phyloP scores from a whole-genome alignment of 2,113 vertebrate species.

The Laticauda laticaudata region DNA sequence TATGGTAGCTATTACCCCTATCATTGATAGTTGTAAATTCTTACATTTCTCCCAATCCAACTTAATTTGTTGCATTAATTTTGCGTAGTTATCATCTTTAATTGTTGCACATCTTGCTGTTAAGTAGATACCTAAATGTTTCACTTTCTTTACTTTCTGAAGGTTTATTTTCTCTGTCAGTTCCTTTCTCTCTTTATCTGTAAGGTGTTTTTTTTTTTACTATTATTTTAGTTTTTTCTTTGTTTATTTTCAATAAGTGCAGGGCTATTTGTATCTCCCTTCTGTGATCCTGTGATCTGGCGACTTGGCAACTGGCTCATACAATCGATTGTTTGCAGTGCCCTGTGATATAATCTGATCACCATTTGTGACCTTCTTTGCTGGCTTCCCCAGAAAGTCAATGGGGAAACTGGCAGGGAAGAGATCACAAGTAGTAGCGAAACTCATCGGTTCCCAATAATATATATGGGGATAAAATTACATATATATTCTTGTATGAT shows the following conservation, averaged over 20 bases:
- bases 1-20: no score
- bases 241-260: not conserved
- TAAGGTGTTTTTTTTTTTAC: no score
- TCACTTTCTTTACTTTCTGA: no score
- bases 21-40: no score
- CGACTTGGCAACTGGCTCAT: not conserved
- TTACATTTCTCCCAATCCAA: no score
- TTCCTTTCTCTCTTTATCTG: no score
- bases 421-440: not conserved
- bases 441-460: slow-evolving; percentile 5
- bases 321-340: not conserved
- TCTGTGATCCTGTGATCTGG: not conserved
- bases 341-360: not conserved
- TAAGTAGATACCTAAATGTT: no score
- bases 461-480: not conserved
- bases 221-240: no score
- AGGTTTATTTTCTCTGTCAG: no score
- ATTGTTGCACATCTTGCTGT: no score
- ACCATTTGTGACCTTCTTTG: not conserved
- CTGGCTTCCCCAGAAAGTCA: not conserved
- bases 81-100: no score
- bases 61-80: no score
- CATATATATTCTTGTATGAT: not conserved
- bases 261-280: not conserved
- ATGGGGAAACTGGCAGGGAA: not conserved